These are phyloP conservation scores for Philereme transversata DNA, from an alignment of 2,888 invertebrate species.

Conservation along the genomic window DNA sequence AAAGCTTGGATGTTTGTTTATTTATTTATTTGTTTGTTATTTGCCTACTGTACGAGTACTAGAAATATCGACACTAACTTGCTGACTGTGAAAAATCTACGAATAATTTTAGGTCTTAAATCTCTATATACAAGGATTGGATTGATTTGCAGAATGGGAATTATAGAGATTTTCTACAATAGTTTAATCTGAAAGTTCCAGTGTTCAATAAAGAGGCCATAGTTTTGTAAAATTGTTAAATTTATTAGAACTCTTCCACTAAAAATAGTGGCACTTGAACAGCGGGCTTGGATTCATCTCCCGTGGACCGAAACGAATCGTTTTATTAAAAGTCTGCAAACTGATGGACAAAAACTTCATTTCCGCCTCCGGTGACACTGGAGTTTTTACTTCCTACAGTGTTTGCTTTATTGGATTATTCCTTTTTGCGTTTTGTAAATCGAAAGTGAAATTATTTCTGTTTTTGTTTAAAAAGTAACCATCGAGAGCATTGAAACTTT, in stretches of 20 bases:
- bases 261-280: slow-evolving; percentile 23
- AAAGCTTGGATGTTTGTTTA: too few relatives aligned
- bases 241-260: slow-evolving; percentile 5
- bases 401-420: slow-evolving; percentile 13
- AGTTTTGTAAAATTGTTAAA: slow-evolving; percentile 4
- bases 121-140: too few relatives aligned
- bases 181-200: too few relatives aligned
- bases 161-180: too few relatives aligned
- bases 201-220: not conserved
- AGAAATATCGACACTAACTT: too few relatives aligned
- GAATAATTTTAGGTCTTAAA: too few relatives aligned
- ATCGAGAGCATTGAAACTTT: not conserved
- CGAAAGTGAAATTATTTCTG: not conserved
- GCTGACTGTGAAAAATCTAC: too few relatives aligned
- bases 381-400: slow-evolving; percentile 27
- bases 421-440: not conserved
- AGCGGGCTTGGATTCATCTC: slow-evolving; percentile 34
- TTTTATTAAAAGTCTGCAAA: slow-evolving; percentile 41
- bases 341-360: slow-evolving; percentile 34
- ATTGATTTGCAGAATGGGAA: too few relatives aligned
- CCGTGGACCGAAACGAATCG: slow-evolving; percentile 44
- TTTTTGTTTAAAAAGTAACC: not conserved
- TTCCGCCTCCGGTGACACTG: slow-evolving; percentile 44
- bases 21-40: too few relatives aligned
- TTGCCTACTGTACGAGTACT: too few relatives aligned